Base-by-base conservation (phyloP, 2,113 vertebrate species). In the Zosterops borbonicus region DNA sequence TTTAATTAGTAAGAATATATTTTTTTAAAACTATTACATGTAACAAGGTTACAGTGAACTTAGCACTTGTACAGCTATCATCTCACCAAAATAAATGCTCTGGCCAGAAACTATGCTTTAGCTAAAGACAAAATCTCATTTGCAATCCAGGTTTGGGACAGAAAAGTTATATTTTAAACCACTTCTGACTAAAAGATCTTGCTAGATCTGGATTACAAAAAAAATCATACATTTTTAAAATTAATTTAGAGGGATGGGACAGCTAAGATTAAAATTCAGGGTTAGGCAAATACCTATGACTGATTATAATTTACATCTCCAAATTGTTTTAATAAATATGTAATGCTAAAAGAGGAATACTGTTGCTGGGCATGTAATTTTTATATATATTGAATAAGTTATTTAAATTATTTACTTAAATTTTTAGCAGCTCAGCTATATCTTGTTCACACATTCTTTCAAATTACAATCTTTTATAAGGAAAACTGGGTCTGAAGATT, bases 211-310 rank as follows among this genome's bases (percentile, higher is more conserved):
- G 67, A 90, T 37, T 50, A 78, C 8, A 16, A 93, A 80, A 80
- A 79, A 97, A 96, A 91, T 91, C 37, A 96, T 71, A 75, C 47
- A 86, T 91, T 76, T 95, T 74, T 65, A 85, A 89, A 87, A 92
- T 89, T 90, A 91, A 90, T 84, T 83, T 86, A 70, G 56, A 94
- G 9, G 31, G 58, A 93, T 78, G 55, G 95, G 96, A 87, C 64
- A 90, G 88, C 93, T 89, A 96, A 90, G 76, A 91, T 95, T 95
- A 95, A 95, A 97, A 97, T 95, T 92, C 91, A 97, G 91, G 67
- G 68, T 63, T 70, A 65, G 19, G 89, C 83, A 92, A 25, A 46
- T 80, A 95, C 68, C 49, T 89, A 64, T 42, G 88, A 78, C 22
- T 47, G 62, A 89, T 94, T 95, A 62, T 91, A 94, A 97, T 94